phyloP scores from a whole-genome alignment of 2,888 invertebrate species.

The Calameuta filiformis region DNA sequence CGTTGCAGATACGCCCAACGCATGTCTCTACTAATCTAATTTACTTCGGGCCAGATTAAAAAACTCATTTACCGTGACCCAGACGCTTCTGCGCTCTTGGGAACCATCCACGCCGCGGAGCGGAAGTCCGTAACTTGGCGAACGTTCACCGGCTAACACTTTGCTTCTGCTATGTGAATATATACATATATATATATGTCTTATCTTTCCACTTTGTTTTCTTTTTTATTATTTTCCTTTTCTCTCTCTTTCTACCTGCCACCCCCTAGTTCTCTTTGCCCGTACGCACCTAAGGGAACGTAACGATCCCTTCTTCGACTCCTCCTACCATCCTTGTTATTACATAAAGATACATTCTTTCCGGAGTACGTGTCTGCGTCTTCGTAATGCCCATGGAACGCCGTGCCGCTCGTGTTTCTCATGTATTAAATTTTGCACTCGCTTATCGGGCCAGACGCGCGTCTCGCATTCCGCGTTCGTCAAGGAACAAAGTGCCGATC shows the following conservation, averaged over 20 bases:
- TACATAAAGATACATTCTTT: neutral
- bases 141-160: neutral
- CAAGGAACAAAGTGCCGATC: neutral
- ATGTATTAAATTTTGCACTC: neutral
- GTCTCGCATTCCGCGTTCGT: neutral
- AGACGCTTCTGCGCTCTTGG: slow-evolving; percentile 23
- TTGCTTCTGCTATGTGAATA: neutral
- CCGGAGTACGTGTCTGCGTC: neutral
- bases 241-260: neutral
- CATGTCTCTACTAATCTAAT: slow-evolving; percentile 53
- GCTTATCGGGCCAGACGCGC: neutral
- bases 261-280: neutral
- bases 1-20: slow-evolving; percentile 39
- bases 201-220: neutral
- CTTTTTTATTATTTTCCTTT: too few relatives aligned
- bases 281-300: neutral
- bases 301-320: neutral
- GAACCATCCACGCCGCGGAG: slow-evolving; percentile 25
- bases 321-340: neutral
- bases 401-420: neutral
- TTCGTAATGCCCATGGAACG: neutral
- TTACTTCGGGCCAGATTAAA: slow-evolving; percentile 52
- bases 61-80: slow-evolving; percentile 51
- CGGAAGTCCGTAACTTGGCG: slow-evolving; percentile 24
- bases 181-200: neutral